Evolutionary conservation across 1,140 invertebrate genomes (phyloP).

Genomic region (Apis florea): DNA sequence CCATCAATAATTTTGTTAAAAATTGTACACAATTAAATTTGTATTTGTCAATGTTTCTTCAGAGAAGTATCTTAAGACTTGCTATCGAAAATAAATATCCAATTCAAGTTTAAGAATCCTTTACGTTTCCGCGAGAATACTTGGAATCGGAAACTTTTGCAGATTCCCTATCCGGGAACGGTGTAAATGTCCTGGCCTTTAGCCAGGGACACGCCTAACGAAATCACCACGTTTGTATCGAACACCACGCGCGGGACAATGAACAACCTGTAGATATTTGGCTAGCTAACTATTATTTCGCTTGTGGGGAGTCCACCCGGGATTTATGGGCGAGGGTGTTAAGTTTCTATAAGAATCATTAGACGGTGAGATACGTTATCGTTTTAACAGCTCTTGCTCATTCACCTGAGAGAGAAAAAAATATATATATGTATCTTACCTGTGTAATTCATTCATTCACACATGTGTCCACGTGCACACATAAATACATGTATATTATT

Average conservation of each 20-base stretch:
- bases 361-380: conserved; percentile 8
- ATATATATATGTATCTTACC: too few species aligned
- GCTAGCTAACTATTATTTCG: conserved; percentile 43
- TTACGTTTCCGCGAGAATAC: conserved; percentile 1
- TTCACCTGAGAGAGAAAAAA: conserved; percentile 10
- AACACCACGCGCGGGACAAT: conserved; percentile 67
- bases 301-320: conserved; percentile 20
- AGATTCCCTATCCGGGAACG: conserved; percentile 22
- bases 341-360: conserved; percentile 41
- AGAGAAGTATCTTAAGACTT: too few species aligned
- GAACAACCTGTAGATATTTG: conserved; percentile 76
- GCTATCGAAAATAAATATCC: background rate
- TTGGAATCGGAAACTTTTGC: conserved; percentile 48
- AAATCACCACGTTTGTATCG: conserved; percentile 72
- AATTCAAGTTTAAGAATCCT: background rate
- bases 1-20: too few species aligned
- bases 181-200: conserved; percentile 70
- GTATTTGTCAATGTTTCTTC: too few species aligned
- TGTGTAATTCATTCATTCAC: too few species aligned
- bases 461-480: background rate
- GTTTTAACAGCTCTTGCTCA: conserved; percentile 40
- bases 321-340: conserved; percentile 9
- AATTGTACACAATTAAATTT: too few species aligned
- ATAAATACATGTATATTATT: background rate
- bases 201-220: conserved; percentile 68